Percentiles rank a stretch among this genome's conserved stretches.
Evolutionary conservation across 2,888 invertebrate genomes (phyloP).

Genomic region (Thyatira batis): DNA sequence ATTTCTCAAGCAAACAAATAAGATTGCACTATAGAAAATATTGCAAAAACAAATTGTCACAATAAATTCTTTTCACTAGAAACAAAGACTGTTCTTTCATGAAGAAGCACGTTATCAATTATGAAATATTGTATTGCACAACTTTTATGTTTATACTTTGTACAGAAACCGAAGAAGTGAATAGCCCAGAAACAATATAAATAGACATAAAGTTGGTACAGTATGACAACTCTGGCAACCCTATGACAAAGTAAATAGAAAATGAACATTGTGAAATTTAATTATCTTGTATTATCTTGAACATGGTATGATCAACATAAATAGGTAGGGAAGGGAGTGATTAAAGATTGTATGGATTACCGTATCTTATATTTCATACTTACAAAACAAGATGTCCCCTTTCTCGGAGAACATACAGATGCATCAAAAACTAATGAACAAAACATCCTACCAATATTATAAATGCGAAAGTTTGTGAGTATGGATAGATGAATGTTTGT

Average conservation of each 20-base stretch:
- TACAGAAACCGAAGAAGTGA: neutral
- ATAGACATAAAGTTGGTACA: neutral
- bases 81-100: conserved; percentile 10
- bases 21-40: neutral
- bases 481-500: too few relatives aligned
- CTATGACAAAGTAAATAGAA: neutral
- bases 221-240: neutral
- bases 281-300: neutral
- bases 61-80: neutral
- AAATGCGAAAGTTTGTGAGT: too few relatives aligned
- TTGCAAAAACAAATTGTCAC: neutral
- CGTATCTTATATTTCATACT: too few relatives aligned
- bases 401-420: too few relatives aligned
- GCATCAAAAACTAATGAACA: too few relatives aligned
- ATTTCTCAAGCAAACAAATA: neutral
- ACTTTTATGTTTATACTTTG: neutral
- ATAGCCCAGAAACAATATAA: neutral
- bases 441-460: too few relatives aligned
- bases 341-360: too few relatives aligned
- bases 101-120: conserved; percentile 18
- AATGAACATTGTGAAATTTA: neutral
- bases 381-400: too few relatives aligned
- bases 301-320: too few relatives aligned
- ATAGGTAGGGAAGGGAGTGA: too few relatives aligned
- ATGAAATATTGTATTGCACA: conserved; percentile 1